phyloP scores from a whole-genome alignment of 1,140 invertebrate species.

The Campodea augens region DNA sequence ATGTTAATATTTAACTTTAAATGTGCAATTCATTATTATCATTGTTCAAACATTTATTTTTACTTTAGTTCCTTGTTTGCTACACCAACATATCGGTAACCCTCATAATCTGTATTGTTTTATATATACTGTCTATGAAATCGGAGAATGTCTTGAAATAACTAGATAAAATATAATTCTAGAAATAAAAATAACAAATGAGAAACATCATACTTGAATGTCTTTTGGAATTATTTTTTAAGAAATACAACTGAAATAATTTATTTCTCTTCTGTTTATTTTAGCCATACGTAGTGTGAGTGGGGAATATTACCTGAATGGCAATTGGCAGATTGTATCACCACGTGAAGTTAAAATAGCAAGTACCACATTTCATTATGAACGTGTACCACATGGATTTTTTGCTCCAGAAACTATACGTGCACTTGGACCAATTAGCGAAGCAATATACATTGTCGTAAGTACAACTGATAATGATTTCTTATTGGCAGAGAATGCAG shows the following conservation, averaged over 20 bases:
- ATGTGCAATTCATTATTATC: too few relatives aligned
- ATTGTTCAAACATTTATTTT: too few relatives aligned
- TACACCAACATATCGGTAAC: too few relatives aligned
- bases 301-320: slow-evolving; percentile 78
- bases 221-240: too few relatives aligned
- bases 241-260: neutral
- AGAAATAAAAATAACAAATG: neutral
- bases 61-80: too few relatives aligned
- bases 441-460: slow-evolving; percentile 71
- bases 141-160: too few relatives aligned
- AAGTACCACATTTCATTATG: slow-evolving; percentile 70
- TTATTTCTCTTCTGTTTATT: neutral
- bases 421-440: slow-evolving; percentile 65
- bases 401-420: slow-evolving; percentile 61
- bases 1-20: too few relatives aligned
- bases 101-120: too few relatives aligned
- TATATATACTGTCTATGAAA: too few relatives aligned
- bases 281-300: slow-evolving; percentile 53
- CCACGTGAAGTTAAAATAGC: slow-evolving; percentile 56
- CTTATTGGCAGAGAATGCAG: too few relatives aligned
- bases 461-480: too few relatives aligned
- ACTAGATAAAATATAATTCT: neutral
- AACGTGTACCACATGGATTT: slow-evolving; percentile 55
- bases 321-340: slow-evolving; percentile 82
- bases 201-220: too few relatives aligned